These are phyloP conservation scores for Ficedula albicollis DNA, from an alignment of 2,797 vertebrate species.

Conservation along the genomic window DNA sequence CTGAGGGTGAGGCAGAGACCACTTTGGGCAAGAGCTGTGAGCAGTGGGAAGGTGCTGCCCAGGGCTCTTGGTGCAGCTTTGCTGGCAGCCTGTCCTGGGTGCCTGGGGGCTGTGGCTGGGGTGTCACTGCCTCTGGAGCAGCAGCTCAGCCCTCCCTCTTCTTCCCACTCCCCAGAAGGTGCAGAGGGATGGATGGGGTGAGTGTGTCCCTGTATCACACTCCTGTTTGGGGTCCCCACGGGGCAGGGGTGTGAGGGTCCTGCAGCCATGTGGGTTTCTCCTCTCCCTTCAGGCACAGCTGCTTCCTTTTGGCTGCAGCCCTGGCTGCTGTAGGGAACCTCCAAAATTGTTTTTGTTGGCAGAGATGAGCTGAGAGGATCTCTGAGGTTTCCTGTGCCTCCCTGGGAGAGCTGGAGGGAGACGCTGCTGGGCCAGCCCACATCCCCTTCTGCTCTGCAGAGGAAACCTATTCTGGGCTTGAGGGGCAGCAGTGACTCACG, in stretches of 20 bases:
- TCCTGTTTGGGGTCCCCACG: accelerated
- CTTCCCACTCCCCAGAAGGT: background rate
- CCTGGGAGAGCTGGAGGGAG: background rate
- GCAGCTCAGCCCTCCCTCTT: background rate
- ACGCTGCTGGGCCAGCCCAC: background rate
- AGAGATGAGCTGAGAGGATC: background rate
- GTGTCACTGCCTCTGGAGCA: background rate
- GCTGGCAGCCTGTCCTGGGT: background rate
- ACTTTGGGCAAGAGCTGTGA: background rate
- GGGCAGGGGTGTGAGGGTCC: accelerated
- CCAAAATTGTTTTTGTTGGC: background rate
- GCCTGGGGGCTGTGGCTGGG: accelerated
- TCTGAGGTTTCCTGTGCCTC: background rate
- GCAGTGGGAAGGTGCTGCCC: background rate
- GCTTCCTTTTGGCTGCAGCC: background rate
- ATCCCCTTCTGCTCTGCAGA: background rate
- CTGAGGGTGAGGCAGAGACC: accelerated
- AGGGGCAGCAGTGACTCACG: accelerated
- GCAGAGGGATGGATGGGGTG: background rate
- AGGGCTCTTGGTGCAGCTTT: background rate
- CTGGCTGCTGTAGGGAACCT: background rate
- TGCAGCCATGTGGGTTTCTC: background rate
- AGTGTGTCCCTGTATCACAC: too few species aligned
- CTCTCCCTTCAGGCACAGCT: background rate
- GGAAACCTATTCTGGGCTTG: background rate